Evolutionary conservation across 1,140 invertebrate genomes (phyloP).

Genomic region (Drosophila bocqueti): DNA sequence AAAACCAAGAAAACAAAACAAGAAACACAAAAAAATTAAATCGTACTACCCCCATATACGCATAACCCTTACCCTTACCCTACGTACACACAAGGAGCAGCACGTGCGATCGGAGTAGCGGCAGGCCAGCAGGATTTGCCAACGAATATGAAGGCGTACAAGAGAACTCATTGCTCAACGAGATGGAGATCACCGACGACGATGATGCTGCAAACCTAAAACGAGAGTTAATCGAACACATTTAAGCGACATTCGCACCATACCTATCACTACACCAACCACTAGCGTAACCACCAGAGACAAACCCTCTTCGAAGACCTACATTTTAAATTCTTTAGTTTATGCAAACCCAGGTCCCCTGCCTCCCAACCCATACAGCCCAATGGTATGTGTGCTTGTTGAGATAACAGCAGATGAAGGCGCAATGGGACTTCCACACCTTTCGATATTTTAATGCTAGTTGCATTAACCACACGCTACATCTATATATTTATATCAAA

Average conservation of each 20-base stretch:
- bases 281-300: slow-evolving; percentile 1
- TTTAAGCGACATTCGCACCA: slow-evolving; percentile 25
- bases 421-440: slow-evolving; percentile 8
- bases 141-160: slow-evolving; percentile 30
- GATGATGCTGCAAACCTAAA: slow-evolving; percentile 25
- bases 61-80: slow-evolving; percentile 25
- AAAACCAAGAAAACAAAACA: slow-evolving; percentile 28
- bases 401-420: not conserved
- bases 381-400: not conserved
- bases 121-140: slow-evolving; percentile 17
- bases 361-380: not conserved
- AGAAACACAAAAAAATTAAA: slow-evolving; percentile 25
- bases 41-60: slow-evolving; percentile 42
- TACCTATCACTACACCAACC: slow-evolving; percentile 13
- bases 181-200: not conserved
- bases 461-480: slow-evolving; percentile 50
- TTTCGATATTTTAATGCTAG: slow-evolving; percentile 40
- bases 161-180: slow-evolving; percentile 30
- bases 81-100: slow-evolving; percentile 3
- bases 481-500: slow-evolving; percentile 56
- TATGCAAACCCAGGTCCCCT: slow-evolving; percentile 10
- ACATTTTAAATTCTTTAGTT: slow-evolving; percentile 41
- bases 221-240: slow-evolving; percentile 44
- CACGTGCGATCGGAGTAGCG: not conserved
- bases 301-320: slow-evolving; percentile 13